Evolutionary conservation across 2,113 vertebrate genomes (phyloP), one percentile per base, ranked within the genome.

Genomic region (Halichoerus grypus): DNA sequence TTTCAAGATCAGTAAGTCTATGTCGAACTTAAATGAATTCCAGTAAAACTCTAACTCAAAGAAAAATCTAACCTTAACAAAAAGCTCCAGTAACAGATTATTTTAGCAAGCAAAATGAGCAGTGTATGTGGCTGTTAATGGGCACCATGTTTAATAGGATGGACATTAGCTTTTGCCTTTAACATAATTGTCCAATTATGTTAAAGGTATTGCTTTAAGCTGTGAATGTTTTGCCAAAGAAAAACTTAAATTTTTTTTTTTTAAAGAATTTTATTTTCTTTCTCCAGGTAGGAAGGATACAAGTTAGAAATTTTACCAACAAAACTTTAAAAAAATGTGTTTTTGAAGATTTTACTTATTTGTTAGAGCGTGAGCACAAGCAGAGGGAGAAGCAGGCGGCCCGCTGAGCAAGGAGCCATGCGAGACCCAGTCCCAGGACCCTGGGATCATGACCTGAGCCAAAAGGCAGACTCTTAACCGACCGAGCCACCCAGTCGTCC

Each of bases 201-300:
- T 67, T 55, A 97, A 97, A 93, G 95, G 72, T 94, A 93, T 94
- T 95, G 97, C 92, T 96, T 93, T 91, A 80, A 97, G 80, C 88
- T 98, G 80, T 96, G 97, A 91, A 84, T 63, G 59, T 91, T 97
- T 97, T 91, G 97, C 57, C 77, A 97, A 94, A 98, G 97, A 97
- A 98, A 95, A 88, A 74, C 36, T 74, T 85, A 82, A 31, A 1
- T 12, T 61, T 26, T 82, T 95, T 98, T 97, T 72, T 24, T 74
- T 42, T 42, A 72, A 39, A 39, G 21, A 39, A 72, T 72, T 74
- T 74, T 46, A 7, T 46, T 42, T 74, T 42, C 71, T 46, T 74
- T 22, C 19, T 72, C 21, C 39, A 74, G 22, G 22, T 74, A 74
- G 39, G 39, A 74, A 71, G n/a, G 69, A 36, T 42, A 15, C 22